Conservation (phyloP, 2,113 vertebrate species). For the Cromileptes altivelis region DNA sequence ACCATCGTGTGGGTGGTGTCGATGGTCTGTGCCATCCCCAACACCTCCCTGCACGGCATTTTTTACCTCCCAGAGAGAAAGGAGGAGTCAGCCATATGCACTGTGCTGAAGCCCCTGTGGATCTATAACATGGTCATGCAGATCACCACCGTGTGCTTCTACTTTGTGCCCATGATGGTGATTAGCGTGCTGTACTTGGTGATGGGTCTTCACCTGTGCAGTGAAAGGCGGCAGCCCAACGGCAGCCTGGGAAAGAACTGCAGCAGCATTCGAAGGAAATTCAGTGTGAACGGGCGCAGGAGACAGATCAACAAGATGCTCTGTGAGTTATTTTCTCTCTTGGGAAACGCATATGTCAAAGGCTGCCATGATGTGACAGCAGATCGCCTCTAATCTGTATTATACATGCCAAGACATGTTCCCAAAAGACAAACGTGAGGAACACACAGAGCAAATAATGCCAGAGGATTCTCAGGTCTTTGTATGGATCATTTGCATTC, state of each 20-base stretch:
- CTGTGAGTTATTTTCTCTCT: slow-evolving; percentile 74
- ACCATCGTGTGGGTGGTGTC: slow-evolving; percentile 78
- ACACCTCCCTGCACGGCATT: slow-evolving; percentile 85
- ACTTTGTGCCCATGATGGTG: slow-evolving; percentile 84
- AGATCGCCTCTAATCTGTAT: slow-evolving; percentile 27
- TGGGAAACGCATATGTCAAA: background rate
- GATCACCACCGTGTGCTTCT: slow-evolving; percentile 86
- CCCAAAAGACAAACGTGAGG: background rate
- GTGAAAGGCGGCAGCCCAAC: slow-evolving; percentile 61
- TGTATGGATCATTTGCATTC: slow-evolving; percentile 45
- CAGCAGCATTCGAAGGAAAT: slow-evolving; percentile 67
- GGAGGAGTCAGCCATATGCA: slow-evolving; percentile 85
- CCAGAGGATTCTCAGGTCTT: background rate
- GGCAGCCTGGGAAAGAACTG: slow-evolving; percentile 68
- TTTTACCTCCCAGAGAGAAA: slow-evolving; percentile 81
- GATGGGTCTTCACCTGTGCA: slow-evolving; percentile 81
- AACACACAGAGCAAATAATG: slow-evolving; percentile 24
- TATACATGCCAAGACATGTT: slow-evolving; percentile 45
- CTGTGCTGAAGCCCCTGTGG: slow-evolving; percentile 84
- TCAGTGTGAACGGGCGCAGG: slow-evolving; percentile 72
- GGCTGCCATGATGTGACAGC: background rate
- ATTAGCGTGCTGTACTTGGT: slow-evolving; percentile 85
- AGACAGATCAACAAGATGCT: slow-evolving; percentile 88
- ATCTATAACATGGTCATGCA: slow-evolving; percentile 87
- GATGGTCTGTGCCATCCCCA: slow-evolving; percentile 84